Percentiles rank a stretch among this genome's conserved stretches.
phyloP scores from a whole-genome alignment of 2,888 invertebrate species.

The Eupithecia centaureata region DNA sequence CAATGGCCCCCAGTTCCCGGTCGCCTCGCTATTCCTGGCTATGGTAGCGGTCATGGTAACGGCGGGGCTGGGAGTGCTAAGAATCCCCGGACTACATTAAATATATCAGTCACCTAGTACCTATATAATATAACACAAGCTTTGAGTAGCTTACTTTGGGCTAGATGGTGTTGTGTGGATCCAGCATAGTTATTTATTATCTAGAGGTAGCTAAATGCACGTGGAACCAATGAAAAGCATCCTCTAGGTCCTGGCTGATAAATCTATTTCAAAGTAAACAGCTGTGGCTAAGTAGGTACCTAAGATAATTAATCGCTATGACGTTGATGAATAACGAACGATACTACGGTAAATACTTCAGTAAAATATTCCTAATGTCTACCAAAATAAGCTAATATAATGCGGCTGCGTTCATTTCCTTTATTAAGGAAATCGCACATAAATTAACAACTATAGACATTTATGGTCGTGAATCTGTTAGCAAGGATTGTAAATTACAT shows the following conservation, averaged over 20 bases:
- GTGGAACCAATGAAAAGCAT: neutral
- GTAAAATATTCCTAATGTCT: neutral
- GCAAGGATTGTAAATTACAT: conserved; percentile 27
- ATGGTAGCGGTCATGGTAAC: too few species aligned
- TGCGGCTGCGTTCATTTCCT: conserved; percentile 25
- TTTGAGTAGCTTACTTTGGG: too few species aligned
- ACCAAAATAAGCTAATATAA: conserved; percentile 24
- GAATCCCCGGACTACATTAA: too few species aligned
- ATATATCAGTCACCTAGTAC: too few species aligned
- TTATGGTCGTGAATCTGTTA: conserved; percentile 32
- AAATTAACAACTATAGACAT: conserved; percentile 35
- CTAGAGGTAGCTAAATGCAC: neutral
- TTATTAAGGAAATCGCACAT: conserved; percentile 42
- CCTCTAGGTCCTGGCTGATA: neutral
- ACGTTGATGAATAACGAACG: neutral
- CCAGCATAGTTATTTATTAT: too few species aligned
- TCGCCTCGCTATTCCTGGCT: too few species aligned
- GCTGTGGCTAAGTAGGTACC: neutral
- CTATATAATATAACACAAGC: too few species aligned
- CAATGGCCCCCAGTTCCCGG: too few species aligned
- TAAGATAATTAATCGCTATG: neutral
- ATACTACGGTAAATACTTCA: neutral
- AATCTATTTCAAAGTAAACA: neutral
- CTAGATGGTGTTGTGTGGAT: too few species aligned
- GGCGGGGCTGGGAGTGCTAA: too few species aligned